Percentiles rank a stretch among this genome's conserved stretches.
Conservation (phyloP, 2,888 invertebrate genomes). For the Lepidonotus clava region DNA sequence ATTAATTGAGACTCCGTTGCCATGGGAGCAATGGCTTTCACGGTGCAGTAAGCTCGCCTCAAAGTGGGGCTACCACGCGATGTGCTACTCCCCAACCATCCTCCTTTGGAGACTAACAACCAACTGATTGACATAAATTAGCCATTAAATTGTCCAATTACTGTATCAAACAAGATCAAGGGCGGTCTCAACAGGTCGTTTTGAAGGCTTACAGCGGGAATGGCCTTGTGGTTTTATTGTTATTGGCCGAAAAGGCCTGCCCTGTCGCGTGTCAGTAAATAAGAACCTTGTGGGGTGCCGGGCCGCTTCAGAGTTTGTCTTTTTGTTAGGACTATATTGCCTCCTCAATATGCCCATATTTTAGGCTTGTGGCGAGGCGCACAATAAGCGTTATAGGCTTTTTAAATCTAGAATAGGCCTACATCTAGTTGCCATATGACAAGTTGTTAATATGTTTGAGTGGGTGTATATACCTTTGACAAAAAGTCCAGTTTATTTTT, state of each 20-base stretch:
- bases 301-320: no score
- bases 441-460: no score
- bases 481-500: no score
- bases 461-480: no score
- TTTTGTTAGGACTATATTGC: no score
- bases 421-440: no score
- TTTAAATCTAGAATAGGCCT: no score
- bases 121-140: conserved; percentile 45
- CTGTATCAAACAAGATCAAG: conserved; percentile 25
- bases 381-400: no score
- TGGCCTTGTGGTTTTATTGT: neutral
- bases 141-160: conserved; percentile 48
- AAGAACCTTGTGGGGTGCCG: no score
- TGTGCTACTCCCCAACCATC: neutral
- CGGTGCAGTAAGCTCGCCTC: neutral
- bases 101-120: neutral
- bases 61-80: neutral
- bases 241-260: neutral
- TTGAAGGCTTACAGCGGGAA: neutral
- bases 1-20: conserved; percentile 37
- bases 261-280: no score
- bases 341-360: no score
- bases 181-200: neutral
- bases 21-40: neutral
- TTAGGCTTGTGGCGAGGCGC: no score